Evolutionary conservation across 2,797 vertebrate genomes (phyloP).

Genomic region (Steatocranus sp.): DNA sequence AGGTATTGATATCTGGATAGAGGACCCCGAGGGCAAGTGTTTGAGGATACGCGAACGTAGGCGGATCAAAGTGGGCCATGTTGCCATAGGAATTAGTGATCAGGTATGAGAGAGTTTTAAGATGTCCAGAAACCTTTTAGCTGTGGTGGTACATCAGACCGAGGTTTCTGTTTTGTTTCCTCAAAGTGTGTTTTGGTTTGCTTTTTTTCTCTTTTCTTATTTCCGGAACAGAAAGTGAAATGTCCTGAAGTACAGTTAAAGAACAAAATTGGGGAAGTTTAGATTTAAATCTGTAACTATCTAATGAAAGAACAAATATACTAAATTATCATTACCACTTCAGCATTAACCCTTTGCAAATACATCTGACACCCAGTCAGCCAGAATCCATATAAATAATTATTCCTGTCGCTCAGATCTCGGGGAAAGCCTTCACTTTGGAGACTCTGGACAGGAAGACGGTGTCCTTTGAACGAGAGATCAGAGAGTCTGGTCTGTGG

Average conservation of each 20-base stretch:
- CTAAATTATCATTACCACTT: not conserved
- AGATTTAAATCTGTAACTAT: not conserved
- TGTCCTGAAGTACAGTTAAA: not conserved
- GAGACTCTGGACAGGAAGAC: constrained; percentile 86
- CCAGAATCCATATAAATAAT: not conserved
- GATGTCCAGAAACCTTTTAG: not conserved
- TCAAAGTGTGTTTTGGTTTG: not conserved
- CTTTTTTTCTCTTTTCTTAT: not conserved
- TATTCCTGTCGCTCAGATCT: constrained; percentile 69
- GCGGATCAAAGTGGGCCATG: constrained; percentile 87
- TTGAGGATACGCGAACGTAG: constrained; percentile 89
- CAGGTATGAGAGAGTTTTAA: constrained; percentile 62
- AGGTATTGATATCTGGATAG: constrained; percentile 93
- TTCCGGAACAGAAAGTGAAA: not conserved
- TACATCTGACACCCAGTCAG: not conserved
- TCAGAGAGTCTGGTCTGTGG: constrained; percentile 83
- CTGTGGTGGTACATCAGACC: not conserved
- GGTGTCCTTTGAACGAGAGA: constrained; percentile 80
- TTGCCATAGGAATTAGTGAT: constrained; percentile 90
- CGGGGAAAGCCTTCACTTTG: constrained; percentile 84
- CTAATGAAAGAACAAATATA: accelerated
- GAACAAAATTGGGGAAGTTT: not conserved
- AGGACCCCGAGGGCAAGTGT: constrained; percentile 85
- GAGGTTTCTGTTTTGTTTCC: not conserved
- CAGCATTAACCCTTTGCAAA: not conserved